Evolutionary conservation across 2,113 vertebrate species (phyloP).

Genomic region (Anthoscopus minutus): DNA sequence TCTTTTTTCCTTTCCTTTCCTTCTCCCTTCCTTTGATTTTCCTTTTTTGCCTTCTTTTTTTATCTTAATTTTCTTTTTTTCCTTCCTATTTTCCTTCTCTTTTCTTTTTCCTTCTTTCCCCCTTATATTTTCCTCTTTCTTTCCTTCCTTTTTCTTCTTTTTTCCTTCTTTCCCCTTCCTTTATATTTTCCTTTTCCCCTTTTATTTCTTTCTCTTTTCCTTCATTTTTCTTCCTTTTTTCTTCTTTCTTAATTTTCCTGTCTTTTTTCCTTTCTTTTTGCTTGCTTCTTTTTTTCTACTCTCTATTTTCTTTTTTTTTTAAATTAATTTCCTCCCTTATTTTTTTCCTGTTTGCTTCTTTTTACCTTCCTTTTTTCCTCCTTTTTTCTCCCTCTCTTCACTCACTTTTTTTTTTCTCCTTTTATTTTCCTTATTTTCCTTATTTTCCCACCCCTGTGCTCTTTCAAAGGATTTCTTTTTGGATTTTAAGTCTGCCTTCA

Average conservation of each 20-base stretch:
- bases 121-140: too few relatives aligned
- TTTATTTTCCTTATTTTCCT: not conserved
- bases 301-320: not conserved
- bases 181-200: not conserved
- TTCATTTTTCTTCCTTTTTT: not conserved
- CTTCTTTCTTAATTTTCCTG: not conserved
- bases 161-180: not conserved
- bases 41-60: not conserved
- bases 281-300: not conserved
- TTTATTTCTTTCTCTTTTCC: not conserved
- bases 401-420: too few relatives aligned
- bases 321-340: not conserved
- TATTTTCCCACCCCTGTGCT: fast-evolving
- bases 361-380: too few relatives aligned
- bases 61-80: not conserved
- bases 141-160: too few relatives aligned
- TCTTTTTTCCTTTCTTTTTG: not conserved
- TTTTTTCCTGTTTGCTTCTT: not conserved
- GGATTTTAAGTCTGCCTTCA: not conserved
- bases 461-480: not conserved
- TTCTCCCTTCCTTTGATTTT: not conserved
- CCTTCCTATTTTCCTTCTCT: not conserved
- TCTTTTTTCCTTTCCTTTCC: not conserved
- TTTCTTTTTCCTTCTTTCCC: not conserved
- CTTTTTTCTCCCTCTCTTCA: fast-evolving